These are phyloP conservation scores for Polyploca ridens DNA, from an alignment of 2,888 invertebrate genomes.

Conservation along the genomic window DNA sequence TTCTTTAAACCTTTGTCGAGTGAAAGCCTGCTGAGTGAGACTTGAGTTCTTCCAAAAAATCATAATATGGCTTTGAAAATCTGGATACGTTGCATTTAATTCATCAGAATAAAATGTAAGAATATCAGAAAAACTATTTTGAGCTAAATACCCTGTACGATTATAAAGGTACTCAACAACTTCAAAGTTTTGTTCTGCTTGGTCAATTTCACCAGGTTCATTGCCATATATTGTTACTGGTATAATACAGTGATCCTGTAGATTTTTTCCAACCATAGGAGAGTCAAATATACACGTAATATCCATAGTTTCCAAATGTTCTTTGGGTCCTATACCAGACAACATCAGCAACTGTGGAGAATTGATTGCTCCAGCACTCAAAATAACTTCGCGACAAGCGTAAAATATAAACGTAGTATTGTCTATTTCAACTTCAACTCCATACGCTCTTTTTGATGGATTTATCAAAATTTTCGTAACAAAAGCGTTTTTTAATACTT, in stretches of 20 bases:
- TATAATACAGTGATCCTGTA: slow-evolving; percentile 68
- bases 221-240: slow-evolving; percentile 63
- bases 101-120: neutral
- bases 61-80: slow-evolving; percentile 41
- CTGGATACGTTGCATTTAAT: neutral
- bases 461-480: slow-evolving; percentile 8
- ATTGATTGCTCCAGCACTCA: slow-evolving; percentile 6
- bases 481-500: neutral
- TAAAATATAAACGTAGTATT: neutral
- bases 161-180: slow-evolving; percentile 76
- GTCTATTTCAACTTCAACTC: neutral
- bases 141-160: slow-evolving; percentile 76
- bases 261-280: neutral
- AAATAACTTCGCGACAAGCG: neutral
- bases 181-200: slow-evolving; percentile 51
- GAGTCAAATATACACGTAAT: neutral
- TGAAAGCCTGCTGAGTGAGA: neutral
- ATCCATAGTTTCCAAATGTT: neutral
- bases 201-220: slow-evolving; percentile 44
- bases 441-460: neutral
- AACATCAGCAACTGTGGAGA: slow-evolving; percentile 10
- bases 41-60: slow-evolving; percentile 51
- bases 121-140: slow-evolving; percentile 22
- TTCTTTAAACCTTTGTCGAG: slow-evolving; percentile 51
- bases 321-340: slow-evolving; percentile 9